Conservation (phyloP, 2,888 invertebrate genomes). For the Stenolophus ochropezus region DNA sequence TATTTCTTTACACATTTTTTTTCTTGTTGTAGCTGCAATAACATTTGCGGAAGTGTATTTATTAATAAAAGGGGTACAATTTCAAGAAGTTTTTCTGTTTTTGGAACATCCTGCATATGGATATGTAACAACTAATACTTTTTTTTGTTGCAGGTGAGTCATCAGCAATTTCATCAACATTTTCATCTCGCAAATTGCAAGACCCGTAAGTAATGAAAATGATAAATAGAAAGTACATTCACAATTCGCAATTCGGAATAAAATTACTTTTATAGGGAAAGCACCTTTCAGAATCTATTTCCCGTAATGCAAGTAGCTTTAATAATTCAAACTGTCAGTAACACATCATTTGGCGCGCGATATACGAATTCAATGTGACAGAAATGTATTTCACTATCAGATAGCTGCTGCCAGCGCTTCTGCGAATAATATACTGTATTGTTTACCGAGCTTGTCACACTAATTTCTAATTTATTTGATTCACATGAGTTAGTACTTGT, state of each 20-base stretch:
- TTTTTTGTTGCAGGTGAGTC: background rate
- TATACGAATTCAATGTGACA: background rate
- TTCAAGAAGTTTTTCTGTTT: no score
- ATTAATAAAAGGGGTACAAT: no score
- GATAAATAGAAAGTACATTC: background rate
- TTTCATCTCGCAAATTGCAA: no score
- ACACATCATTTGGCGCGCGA: background rate
- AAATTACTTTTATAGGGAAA: background rate
- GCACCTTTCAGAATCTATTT: background rate
- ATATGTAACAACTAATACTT: no score
- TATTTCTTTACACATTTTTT: no score
- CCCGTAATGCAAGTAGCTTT: background rate
- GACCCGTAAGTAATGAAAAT: background rate
- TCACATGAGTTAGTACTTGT: background rate
- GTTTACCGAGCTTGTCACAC: background rate
- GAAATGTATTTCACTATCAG: background rate
- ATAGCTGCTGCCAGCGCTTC: background rate
- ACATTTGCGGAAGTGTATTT: no score
- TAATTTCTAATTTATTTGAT: conserved; percentile 3
- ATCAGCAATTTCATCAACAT: background rate
- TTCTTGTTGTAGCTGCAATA: no score
- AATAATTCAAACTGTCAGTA: conserved; percentile 1
- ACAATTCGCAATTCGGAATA: background rate
- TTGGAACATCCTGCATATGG: no score
- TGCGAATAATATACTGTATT: background rate